Percentiles rank a stretch among this genome's conserved stretches.
phyloP scores from a whole-genome alignment of 2,888 invertebrate species.

The Ophraella communa region DNA sequence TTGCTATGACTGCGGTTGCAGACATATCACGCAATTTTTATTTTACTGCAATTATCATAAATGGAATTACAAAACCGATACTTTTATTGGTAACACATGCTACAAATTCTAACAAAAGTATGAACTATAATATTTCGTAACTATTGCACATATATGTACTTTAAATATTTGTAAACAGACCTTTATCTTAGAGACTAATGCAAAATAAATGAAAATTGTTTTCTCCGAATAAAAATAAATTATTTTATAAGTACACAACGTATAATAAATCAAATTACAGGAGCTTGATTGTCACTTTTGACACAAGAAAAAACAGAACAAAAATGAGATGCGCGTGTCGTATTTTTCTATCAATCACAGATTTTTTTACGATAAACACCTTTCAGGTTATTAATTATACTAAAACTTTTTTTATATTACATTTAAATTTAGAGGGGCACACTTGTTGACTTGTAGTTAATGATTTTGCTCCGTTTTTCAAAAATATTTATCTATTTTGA shows the following conservation, averaged over 20 bases:
- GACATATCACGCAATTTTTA: too few relatives aligned
- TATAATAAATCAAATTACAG: neutral
- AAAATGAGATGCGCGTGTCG: neutral
- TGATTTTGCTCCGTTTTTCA: neutral
- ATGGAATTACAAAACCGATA: neutral
- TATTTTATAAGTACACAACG: neutral
- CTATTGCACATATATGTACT: neutral
- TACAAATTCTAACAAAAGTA: neutral
- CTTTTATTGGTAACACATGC: neutral
- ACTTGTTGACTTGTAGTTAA: neutral
- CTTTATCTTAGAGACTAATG: neutral
- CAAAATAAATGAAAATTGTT: neutral
- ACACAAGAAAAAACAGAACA: too few relatives aligned
- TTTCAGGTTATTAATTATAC: conserved; percentile 5
- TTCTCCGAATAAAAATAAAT: neutral
- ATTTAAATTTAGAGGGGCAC: neutral
- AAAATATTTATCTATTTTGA: neutral
- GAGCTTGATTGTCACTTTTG: conserved; percentile 7
- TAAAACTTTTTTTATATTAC: neutral
- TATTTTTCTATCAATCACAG: conserved; percentile 19
- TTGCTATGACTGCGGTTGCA: too few relatives aligned
- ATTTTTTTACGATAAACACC: conserved; percentile 14
- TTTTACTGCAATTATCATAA: too few relatives aligned
- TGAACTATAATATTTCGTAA: neutral
- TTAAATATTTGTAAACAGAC: neutral